Evolutionary conservation across 2,888 invertebrate genomes (phyloP).

Genomic region (Caenorhabditis japonica): DNA sequence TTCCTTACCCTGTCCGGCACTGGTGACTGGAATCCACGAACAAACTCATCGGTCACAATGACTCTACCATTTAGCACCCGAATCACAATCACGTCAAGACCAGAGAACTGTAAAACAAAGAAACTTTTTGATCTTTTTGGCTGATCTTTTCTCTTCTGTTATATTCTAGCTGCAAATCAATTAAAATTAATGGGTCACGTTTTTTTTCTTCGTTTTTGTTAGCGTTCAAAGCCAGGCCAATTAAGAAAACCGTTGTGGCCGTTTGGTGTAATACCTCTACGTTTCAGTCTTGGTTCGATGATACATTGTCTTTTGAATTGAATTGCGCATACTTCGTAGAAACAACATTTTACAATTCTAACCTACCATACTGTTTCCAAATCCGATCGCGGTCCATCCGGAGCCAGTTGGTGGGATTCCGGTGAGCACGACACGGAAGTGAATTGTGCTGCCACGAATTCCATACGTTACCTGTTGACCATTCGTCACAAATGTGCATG

Average conservation of each 20-base stretch:
- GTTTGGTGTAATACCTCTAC: too few species aligned
- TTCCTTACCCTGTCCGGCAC: slow-evolving; percentile 63
- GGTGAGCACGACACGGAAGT: slow-evolving; percentile 68
- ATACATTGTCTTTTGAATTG: too few species aligned
- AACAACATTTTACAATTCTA: too few species aligned
- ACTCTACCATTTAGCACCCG: slow-evolving; percentile 69
- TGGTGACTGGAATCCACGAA: slow-evolving; percentile 69
- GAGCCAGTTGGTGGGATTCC: slow-evolving; percentile 55
- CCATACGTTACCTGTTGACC: slow-evolving; percentile 63
- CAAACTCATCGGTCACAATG: slow-evolving; percentile 72
- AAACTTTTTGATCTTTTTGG: not conserved
- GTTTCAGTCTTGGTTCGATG: too few species aligned
- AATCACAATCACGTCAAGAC: slow-evolving; percentile 72
- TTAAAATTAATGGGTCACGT: too few species aligned
- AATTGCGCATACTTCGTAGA: too few species aligned
- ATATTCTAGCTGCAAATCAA: too few species aligned
- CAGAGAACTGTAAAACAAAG: slow-evolving; percentile 60
- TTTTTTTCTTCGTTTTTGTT: slow-evolving; percentile 16
- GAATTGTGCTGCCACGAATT: slow-evolving; percentile 57
- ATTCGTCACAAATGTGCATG: slow-evolving; percentile 56
- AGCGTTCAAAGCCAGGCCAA: too few species aligned
- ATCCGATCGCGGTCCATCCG: slow-evolving; percentile 72
- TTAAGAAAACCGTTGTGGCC: too few species aligned
- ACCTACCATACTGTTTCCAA: slow-evolving; percentile 72
- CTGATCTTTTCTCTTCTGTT: slow-evolving; percentile 5